Conservation (phyloP, 2,888 invertebrate species). For the Liopterus haemorrhoidalis region DNA sequence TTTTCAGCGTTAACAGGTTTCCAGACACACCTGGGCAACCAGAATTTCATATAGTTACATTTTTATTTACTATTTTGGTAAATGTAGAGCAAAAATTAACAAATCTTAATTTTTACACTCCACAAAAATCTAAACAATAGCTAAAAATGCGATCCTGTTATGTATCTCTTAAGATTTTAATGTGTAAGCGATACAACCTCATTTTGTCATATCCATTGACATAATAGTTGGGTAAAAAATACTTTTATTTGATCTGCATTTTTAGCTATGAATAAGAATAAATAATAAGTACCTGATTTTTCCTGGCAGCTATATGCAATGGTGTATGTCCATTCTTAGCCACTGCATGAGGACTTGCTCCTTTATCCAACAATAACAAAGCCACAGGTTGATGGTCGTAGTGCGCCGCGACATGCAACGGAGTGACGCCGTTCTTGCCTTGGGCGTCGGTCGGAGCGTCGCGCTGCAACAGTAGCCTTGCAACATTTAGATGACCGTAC, state of each 20-base stretch:
- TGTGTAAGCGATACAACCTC: too few species aligned
- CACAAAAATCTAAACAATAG: too few species aligned
- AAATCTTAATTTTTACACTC: neutral
- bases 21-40: too few species aligned
- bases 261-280: neutral
- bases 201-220: too few species aligned
- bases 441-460: constrained; percentile 80
- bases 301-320: constrained; percentile 94
- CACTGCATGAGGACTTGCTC: constrained; percentile 86
- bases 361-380: constrained; percentile 80
- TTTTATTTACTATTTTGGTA: too few species aligned
- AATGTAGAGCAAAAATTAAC: too few species aligned
- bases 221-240: too few species aligned
- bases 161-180: too few species aligned
- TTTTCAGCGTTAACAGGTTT: too few species aligned
- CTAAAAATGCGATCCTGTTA: too few species aligned
- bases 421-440: constrained; percentile 92
- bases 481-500: constrained; percentile 90
- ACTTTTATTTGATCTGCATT: neutral
- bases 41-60: too few species aligned
- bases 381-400: constrained; percentile 93
- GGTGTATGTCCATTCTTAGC: constrained; percentile 99
- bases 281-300: constrained; percentile 69
- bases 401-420: constrained; percentile 94
- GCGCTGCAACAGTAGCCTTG: constrained; percentile 76